Conservation (phyloP, 1,140 invertebrate genomes). For the Galleria mellonella region DNA sequence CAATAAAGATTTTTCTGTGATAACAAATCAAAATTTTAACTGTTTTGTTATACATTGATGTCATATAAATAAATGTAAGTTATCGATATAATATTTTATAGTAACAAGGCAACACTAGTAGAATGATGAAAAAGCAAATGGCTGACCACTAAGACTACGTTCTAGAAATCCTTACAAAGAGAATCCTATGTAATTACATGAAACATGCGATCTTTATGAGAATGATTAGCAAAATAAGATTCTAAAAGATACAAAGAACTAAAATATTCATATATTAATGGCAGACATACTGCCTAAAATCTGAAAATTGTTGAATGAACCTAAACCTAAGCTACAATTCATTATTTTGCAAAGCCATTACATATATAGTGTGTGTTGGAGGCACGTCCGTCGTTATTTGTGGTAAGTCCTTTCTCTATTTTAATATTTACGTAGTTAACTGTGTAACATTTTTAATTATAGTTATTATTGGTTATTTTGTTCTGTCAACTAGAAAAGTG, state of each 20-base stretch:
- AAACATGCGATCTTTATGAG: constrained; percentile 66
- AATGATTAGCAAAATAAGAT: constrained; percentile 68
- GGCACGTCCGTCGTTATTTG: constrained; percentile 54
- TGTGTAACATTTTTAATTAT: not conserved
- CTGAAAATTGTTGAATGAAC: constrained; percentile 29
- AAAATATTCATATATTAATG: constrained; percentile 40
- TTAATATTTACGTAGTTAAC: constrained; percentile 13
- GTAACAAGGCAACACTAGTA: constrained; percentile 11
- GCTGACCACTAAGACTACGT: constrained; percentile 63
- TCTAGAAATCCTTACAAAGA: constrained; percentile 47
- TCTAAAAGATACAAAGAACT: constrained; percentile 43
- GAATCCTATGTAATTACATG: constrained; percentile 69
- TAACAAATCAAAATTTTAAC: too few relatives aligned
- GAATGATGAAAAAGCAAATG: constrained; percentile 67
- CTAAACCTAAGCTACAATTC: constrained; percentile 44
- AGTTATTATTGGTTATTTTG: not conserved
- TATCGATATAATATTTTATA: too few relatives aligned
- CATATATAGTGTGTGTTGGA: constrained; percentile 41
- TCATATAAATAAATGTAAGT: too few relatives aligned
- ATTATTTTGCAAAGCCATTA: constrained; percentile 44
- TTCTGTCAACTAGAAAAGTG: too few relatives aligned
- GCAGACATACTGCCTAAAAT: constrained; percentile 32
- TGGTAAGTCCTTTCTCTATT: constrained; percentile 52
- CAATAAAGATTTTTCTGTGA: too few relatives aligned
- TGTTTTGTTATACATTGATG: too few relatives aligned